These are phyloP conservation scores for Tragulus kanchil DNA, from an alignment of 2,113 vertebrate genomes.

Conservation along the genomic window DNA sequence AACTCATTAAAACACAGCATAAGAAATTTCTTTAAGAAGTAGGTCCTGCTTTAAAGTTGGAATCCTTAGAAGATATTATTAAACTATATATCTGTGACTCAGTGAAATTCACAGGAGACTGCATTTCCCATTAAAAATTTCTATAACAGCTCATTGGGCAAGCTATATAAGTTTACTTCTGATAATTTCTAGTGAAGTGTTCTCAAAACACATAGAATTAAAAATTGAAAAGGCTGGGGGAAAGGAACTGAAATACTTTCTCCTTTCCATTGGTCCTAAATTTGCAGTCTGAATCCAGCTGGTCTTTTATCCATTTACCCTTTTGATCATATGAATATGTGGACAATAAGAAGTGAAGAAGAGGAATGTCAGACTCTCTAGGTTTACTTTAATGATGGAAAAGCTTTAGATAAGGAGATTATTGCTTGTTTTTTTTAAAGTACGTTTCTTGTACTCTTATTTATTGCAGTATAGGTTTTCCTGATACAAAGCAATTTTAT, in stretches of 20 bases:
- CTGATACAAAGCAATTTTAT: constrained; percentile 1
- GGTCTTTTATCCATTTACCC: background rate
- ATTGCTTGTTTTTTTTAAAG: constrained; percentile 20
- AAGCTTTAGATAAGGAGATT: background rate
- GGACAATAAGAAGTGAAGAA: background rate
- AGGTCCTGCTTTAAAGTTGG: constrained; percentile 29
- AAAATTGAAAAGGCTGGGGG: background rate
- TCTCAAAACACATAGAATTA: constrained; percentile 41
- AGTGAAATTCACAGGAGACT: constrained; percentile 55
- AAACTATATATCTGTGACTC: constrained; percentile 56
- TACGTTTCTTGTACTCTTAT: background rate
- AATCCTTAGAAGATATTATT: constrained; percentile 55
- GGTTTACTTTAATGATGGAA: background rate
- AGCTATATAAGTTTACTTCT: constrained; percentile 36
- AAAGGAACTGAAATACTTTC: background rate
- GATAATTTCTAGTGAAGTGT: constrained; percentile 12
- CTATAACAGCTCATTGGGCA: constrained; percentile 56
- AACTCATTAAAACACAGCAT: background rate
- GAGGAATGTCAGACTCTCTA: background rate
- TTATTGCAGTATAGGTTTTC: constrained; percentile 48
- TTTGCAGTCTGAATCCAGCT: background rate
- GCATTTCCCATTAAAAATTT: constrained; percentile 57
- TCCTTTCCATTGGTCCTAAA: background rate
- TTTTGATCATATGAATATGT: background rate
- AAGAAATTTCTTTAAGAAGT: constrained; percentile 50